Evolutionary conservation across 2,797 vertebrate genomes (phyloP), one percentile per base, ranked within the genome.

Genomic region (Poecile montanus): DNA sequence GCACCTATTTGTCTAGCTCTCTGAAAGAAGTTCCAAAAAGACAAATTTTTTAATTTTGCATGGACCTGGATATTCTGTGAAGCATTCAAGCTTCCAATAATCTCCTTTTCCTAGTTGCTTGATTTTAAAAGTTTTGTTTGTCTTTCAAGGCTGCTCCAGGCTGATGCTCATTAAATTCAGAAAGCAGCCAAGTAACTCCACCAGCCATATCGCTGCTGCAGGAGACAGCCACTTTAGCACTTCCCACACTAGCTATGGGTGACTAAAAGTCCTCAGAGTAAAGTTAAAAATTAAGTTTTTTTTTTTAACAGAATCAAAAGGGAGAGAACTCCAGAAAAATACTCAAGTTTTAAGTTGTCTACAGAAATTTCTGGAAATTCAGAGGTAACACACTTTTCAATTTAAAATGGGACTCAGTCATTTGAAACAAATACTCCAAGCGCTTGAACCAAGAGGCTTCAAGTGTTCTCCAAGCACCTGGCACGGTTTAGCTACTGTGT

Each of bases 261-360:
- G 93, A 94, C 89, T 94, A 58, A 30, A 93, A 95, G 61, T 81
- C 91, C 73, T 89, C 82, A 84, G 50, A 91, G 84, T 70, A 89
- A 93, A 94, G 65, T 61, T 70, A 32, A 11, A 3, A 9, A 38
- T 44, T 29, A 40, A 47, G 38, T 12, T 40, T 40, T 16, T 66
- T 57, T 60, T 58, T 67, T 65, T 3, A 48, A 77, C 34, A 45
- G 63, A 90, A 92, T 57, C 58, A 58, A 94, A 93, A 91, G 26
- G 16, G 8, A 75, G 22, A 82, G 19, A 67, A 88, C 71, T 76
- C n/a, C 48, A 90, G 63, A 84, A 76, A 72, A 78, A 40, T 11
- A 8, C n/a, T 70, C 29, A 76, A 30, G 17, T 61, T 44, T 68
- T 27, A 66, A 76, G n/a, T 32, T 32, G 42, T 78, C 66, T 23